Evolutionary conservation across 2,797 vertebrate genomes (phyloP).

Genomic region (Spheniscus humboldti): DNA sequence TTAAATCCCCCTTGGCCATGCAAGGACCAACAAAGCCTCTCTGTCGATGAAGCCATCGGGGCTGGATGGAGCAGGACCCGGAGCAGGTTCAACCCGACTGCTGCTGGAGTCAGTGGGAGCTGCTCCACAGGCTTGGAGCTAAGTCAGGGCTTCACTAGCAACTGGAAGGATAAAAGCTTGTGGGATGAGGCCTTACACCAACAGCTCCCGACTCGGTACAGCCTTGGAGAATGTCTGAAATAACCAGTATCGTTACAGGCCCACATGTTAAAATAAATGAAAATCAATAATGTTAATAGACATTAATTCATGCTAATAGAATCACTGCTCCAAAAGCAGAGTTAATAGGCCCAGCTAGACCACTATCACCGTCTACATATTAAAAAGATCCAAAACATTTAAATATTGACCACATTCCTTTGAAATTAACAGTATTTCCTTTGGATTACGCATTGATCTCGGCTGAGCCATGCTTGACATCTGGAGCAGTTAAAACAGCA

Average conservation of each 20-base stretch:
- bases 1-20: background rate
- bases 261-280: background rate
- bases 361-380: background rate
- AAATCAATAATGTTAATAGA: conserved; percentile 38
- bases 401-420: conserved; percentile 52
- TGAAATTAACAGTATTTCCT: conserved; percentile 62
- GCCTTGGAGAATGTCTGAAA: conserved; percentile 8
- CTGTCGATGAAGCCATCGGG: background rate
- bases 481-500: conserved; percentile 58
- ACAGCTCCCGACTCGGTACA: background rate
- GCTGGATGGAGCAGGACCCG: background rate
- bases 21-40: background rate
- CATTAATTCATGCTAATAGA: conserved; percentile 49
- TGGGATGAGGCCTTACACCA: conserved; percentile 44
- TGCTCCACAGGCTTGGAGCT: conserved; percentile 10
- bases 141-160: conserved; percentile 32
- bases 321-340: conserved; percentile 18
- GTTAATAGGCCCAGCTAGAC: conserved; percentile 43
- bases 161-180: conserved; percentile 39
- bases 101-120: background rate
- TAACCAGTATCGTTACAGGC: background rate
- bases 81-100: background rate
- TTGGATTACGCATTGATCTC: conserved; percentile 46
- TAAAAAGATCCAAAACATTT: conserved; percentile 36
- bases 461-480: conserved; percentile 19